Evolutionary conservation across 2,797 vertebrate species (phyloP), one percentile per base, ranked within the genome.

Genomic region (Aplochiton taeniatus): DNA sequence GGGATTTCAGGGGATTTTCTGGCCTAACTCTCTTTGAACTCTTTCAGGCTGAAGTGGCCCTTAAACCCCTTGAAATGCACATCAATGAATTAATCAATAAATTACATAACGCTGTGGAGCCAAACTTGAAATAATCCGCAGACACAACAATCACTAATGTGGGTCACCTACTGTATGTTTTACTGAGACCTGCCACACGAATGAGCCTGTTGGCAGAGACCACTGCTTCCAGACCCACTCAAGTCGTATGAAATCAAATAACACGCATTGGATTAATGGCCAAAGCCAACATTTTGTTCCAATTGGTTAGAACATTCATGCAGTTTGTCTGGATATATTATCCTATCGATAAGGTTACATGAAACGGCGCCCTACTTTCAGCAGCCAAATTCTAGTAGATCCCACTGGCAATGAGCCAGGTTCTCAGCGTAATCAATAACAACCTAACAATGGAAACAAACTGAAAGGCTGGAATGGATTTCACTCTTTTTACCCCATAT

Each of bases 1-100:
- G 65, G 74, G 82, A 80, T 87, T 88, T 77, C 49, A 61, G 73
- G 62, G 79, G 79, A 83, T 88, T 88, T 86, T 66, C 62, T 4
- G 58, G 71, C 61, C 51, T 59, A 31, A 58, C 55, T 60, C 42
- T 19, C 70, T 69, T 66, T 10, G 45, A 72, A 65, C 78, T 72
- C 42, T 69, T 61, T 73, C 69, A 54, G 71, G 66, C 78, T 65
- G 65, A 73, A 75, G 19, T 61, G 59, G 17, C 47, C 4, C 11
- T 41, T 46, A 19, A 60, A 41, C 31, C 31, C 31, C 9, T 47
- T 11, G 54, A 54, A 61, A 52, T 20, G 42, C 51, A 46, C 49
- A 61, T 68, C 44, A 61, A 12, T 52, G 4, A 46, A 67, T 53
- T 43, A 58, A 52, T 45, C 31, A 31, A 20, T 5, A 53, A 8